Base-by-base conservation (phyloP, 2,113 vertebrate species). In the Colaptes auratus region DNA sequence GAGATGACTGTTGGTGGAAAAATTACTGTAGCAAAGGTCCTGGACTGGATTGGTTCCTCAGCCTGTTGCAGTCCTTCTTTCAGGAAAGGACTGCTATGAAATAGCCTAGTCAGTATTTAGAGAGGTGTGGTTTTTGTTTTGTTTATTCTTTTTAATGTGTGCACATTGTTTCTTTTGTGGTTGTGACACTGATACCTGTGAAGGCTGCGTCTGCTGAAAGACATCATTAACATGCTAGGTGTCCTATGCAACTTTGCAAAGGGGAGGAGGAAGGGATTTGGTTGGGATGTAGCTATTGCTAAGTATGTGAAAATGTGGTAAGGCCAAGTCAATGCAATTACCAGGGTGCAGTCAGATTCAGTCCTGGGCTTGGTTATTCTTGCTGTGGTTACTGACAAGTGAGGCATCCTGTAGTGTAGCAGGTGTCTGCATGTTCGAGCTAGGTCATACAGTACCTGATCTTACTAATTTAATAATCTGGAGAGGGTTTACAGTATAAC, bases 341-440 rank as follows among this genome's bases (percentile, higher is more conserved):
- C 9, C 1, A 5, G 75, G 78, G 64, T 44, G 64, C 94, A 93
- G 93, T 74, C 67, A n/a, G 71, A 25, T 71, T 85, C 4, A 9
- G 58, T 76, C 56, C 42, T 67, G 20, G 60, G 63, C 55, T 86
- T 82, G 24, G 69, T 15, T 88, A 36, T 77, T 92, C n/a, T 86
- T 92, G 80, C 81, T 84, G 83, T 82, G 56, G 70, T 92, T 94
- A 20, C 74, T 85, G 83, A 23, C 61, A 66, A 79, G 67, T 80
- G 90, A 94, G 86, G 10, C 75, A 50, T 71, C 48, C 72, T 53
- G 65, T 58, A 30, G 31, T 0, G 4, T 36, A 64, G 69, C 86
- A 73, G 60, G 64, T 8, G 0, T 52, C 33, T 55, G 82, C 14
- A 8, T 73, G 46, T 83, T 94, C 64, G 56, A 72, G 80, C 48